Evolutionary conservation across 1,140 invertebrate genomes (phyloP).

Genomic region (Hylaeus anthracinus): DNA sequence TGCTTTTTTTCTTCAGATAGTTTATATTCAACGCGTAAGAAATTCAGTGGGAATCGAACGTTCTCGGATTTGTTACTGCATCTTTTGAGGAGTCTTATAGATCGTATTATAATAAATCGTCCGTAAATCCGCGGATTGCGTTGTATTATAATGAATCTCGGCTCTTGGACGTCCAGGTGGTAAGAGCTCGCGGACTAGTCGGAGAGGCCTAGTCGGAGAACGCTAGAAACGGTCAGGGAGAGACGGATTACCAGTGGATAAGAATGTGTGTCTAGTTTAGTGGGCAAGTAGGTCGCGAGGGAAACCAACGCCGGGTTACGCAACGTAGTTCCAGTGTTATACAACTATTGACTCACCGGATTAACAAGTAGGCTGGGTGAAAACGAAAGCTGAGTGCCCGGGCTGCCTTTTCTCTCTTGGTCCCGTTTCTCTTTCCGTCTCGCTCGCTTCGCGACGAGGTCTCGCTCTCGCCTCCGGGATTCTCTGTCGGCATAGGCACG

Average conservation of each 20-base stretch:
- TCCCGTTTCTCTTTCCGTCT: constrained; percentile 42
- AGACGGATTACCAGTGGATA: constrained; percentile 74
- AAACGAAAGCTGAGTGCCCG: constrained; percentile 78
- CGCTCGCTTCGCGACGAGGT: background rate
- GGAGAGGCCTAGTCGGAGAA: constrained; percentile 11
- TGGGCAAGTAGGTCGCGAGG: constrained; percentile 82
- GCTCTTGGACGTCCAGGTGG: too few species aligned
- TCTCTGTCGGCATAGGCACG: background rate
- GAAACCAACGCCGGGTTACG: constrained; percentile 77
- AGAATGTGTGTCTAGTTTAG: constrained; percentile 83
- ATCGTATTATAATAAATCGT: too few species aligned
- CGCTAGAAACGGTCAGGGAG: constrained; percentile 52
- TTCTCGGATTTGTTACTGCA: too few species aligned
- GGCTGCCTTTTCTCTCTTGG: constrained; percentile 47
- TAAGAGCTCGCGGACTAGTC: too few species aligned
- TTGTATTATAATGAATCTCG: too few species aligned
- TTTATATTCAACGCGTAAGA: too few species aligned
- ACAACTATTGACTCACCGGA: constrained; percentile 81
- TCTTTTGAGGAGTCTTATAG: too few species aligned
- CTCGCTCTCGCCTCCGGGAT: constrained; percentile 29
- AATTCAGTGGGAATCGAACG: too few species aligned
- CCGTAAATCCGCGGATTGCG: too few species aligned
- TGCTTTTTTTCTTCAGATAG: too few species aligned
- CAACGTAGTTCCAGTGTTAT: constrained; percentile 80
- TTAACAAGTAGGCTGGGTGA: constrained; percentile 81